These are phyloP conservation scores for Ellobium chinense DNA, from an alignment of 2,888 invertebrate species.

Conservation along the genomic window DNA sequence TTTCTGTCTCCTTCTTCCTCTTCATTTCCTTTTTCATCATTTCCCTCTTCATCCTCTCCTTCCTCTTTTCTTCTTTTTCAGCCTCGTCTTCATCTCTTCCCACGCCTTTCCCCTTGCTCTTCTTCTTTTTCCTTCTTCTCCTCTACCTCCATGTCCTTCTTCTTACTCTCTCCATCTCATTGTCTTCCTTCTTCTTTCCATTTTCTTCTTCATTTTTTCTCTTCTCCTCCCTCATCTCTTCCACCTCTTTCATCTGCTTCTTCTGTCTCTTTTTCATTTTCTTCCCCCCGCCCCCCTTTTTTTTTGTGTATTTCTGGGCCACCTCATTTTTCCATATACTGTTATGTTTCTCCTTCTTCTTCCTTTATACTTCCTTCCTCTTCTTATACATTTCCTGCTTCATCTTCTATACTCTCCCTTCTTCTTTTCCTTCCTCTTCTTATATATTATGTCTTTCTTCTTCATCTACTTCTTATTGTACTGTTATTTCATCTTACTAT, in stretches of 20 bases:
- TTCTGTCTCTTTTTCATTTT: background rate
- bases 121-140: no score
- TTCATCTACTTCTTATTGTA: background rate
- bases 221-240: background rate
- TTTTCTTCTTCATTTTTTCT: background rate
- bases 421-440: background rate
- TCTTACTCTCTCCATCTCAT: background rate
- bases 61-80: background rate
- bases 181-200: background rate
- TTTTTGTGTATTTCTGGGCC: background rate
- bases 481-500: background rate
- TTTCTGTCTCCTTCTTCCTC: background rate
- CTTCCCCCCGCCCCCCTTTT: background rate
- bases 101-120: background rate
- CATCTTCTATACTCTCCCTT: background rate
- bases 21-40: background rate
- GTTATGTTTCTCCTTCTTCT: background rate
- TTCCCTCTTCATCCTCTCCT: background rate
- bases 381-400: background rate
- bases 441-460: background rate
- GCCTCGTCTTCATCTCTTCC: background rate
- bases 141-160: no score
- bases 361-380: background rate
- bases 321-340: background rate
- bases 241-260: background rate